Evolutionary conservation across 2,797 vertebrate species (phyloP), one percentile per base, ranked within the genome.

Genomic region (Delichon dasypus): DNA sequence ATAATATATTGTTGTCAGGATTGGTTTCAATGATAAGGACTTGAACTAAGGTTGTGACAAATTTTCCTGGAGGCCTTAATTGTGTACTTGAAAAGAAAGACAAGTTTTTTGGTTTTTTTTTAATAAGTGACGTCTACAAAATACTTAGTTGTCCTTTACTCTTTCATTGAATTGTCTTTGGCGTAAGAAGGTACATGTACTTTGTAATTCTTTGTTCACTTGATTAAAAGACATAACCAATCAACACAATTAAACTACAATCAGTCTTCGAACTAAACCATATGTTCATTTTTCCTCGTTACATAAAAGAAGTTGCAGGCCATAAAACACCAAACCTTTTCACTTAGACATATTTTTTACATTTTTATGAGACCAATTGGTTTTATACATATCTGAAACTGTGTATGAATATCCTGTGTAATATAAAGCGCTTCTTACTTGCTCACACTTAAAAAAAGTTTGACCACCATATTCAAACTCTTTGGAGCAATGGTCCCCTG

Each of bases 1-100:
- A 65, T 78, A 93, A 95, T 47, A 87, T 85, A 80, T 95, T 82
- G 29, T 15, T 95, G 34, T 42, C 42, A 60, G 36, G 20, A 76
- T 42, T 93, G 58, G 12, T 26, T 92, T 91, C 57, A 71, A 22
- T 65, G 50, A 36, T 82, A 86, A 80, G 64, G 89, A 61, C 57
- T 77, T 19, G 66, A 93, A 82, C n/a, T 80, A 75, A 91, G n/a
- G 18, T 65, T 93, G 45, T 67, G n/a, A 79, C 11, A 73, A 86
- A 67, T 95, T 93, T 88, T 85, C 57, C 54, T 91, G 84, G 32
- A 87, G 40, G 5, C 21, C 27, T 85, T 90, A 84, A 84, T 38
- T 80, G 26, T 67, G 21, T 72, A 25, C n/a, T 55, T 29, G 73
- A 61, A 89, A 21, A 89, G 30, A 61, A 96, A 88, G 36, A 36